Conservation (phyloP, 2,888 invertebrate genomes). For the Rutpela maculata region DNA sequence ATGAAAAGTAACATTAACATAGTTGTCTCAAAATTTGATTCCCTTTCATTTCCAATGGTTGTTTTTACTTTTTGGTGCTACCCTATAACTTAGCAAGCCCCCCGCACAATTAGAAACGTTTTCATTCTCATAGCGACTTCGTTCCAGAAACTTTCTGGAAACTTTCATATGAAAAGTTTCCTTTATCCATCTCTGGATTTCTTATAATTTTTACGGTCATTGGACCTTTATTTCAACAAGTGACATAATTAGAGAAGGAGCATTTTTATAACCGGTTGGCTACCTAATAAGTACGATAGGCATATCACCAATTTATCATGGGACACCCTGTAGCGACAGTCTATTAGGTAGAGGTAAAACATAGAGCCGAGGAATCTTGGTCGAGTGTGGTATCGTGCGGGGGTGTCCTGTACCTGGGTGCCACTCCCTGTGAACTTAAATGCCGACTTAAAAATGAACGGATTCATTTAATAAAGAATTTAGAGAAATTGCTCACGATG, state of each 20-base stretch:
- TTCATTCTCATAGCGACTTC: too few species aligned
- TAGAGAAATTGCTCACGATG: conserved; percentile 12
- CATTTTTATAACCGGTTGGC: conserved; percentile 28
- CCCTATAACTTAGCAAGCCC: too few species aligned
- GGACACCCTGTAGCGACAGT: conserved; percentile 50
- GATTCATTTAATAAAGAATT: conserved; percentile 35
- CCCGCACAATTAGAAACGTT: too few species aligned
- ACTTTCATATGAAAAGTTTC: too few species aligned
- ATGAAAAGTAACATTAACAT: too few species aligned
- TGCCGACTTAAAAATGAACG: conserved; percentile 42
- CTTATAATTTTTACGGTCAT: not conserved
- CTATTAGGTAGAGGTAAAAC: conserved; percentile 47
- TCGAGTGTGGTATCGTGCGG: conserved; percentile 40
- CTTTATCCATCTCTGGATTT: too few species aligned
- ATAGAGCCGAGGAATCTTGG: conserved; percentile 30
- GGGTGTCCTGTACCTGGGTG: conserved; percentile 43
- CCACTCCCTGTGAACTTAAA: conserved; percentile 39
- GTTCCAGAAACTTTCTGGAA: too few species aligned
- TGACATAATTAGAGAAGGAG: conserved; percentile 5
- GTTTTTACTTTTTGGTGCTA: too few species aligned
- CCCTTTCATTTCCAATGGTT: too few species aligned
- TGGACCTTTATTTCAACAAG: conserved; percentile 12
- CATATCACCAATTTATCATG: conserved; percentile 43
- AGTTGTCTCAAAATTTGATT: too few species aligned
- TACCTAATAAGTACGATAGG: conserved; percentile 41